phyloP scores from a whole-genome alignment of 2,113 vertebrate genomes.

The Onychostruthus taczanowskii region DNA sequence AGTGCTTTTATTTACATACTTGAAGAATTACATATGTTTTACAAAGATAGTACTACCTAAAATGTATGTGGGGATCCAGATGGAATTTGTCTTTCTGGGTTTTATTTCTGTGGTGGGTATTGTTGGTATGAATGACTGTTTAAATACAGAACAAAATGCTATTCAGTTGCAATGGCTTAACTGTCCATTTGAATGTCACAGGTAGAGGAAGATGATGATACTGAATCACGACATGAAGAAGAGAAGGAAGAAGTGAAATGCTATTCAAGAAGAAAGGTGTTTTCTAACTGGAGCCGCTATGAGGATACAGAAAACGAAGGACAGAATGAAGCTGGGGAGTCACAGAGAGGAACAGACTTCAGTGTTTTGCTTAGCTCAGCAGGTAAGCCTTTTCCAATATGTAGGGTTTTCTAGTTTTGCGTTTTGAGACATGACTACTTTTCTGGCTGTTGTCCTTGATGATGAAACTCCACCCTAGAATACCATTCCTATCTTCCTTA shows the following conservation, averaged over 20 bases:
- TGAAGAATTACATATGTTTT: neutral
- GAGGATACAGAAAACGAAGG: slow-evolving; percentile 76
- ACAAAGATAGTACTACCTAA: neutral
- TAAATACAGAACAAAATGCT: neutral
- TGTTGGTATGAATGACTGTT: neutral
- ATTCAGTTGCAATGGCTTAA: neutral
- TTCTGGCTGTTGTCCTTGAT: neutral
- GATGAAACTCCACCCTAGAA: neutral
- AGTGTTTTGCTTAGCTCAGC: slow-evolving; percentile 84
- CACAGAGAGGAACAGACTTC: slow-evolving; percentile 87
- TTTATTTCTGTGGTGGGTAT: neutral
- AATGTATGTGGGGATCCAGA: neutral
- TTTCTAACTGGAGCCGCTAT: slow-evolving; percentile 92
- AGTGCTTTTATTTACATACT: neutral
- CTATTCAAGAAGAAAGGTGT: slow-evolving; percentile 87
- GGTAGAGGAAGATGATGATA: slow-evolving; percentile 49
- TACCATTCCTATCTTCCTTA: neutral
- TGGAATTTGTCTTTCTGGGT: neutral
- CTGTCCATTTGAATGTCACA: slow-evolving; percentile 2
- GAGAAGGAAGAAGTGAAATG: slow-evolving; percentile 63
- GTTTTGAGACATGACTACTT: neutral
- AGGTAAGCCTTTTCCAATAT: slow-evolving; percentile 73
- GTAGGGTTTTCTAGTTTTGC: neutral
- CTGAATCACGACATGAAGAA: slow-evolving; percentile 56
- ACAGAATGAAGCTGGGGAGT: slow-evolving; percentile 70